Evolutionary conservation across 2,113 vertebrate genomes (phyloP), one percentile per base, ranked within the genome.

Genomic region (Stomatorhinus ivindoensis): DNA sequence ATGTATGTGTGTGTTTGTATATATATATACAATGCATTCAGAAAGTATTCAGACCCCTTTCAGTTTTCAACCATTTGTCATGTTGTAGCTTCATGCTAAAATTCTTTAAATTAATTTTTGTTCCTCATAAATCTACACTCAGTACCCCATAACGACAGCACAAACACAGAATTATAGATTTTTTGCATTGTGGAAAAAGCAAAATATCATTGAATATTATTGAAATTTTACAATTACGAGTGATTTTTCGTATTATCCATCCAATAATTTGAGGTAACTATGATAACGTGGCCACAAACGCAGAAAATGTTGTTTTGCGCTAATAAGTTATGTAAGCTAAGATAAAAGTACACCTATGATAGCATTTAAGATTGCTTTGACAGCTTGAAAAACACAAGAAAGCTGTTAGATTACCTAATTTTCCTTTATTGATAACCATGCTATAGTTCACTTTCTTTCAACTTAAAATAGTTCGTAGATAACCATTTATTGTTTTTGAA

Each of bases 351-450:
- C 31, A 35, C 31, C 31, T 73, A 73, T 73, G 58, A 0, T n/a
- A 58, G 21, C 55, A 24, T 58, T 8, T 24, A 58, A 42, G 31
- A 17, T 84, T 84, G 4, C 11, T 85, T 85, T 47, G 46, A 85
- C 0, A 47, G 6, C 35, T 48, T 82, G 4, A 11, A 35, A 89
- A 80, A 53, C 17, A 51, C 44, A 35, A 76, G 24, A 65, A 27
- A 3, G 24, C 58, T 65, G 9, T 65, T 35, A 8, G n/a, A 24
- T n/a, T 42, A 82, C 27, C 44, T 24, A 15, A 24, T 2, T 21
- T 44, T 17, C 58, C 80, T 89, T 90, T 93, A 92, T 85, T 94
- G 88, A 88, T 90, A 90, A 42, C 69, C 89, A 88, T 92, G 93
- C 65, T 90, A 27, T 44, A 92, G 91, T 42, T 89, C 31, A 19